phyloP scores from a whole-genome alignment of 2,888 invertebrate species.

The Brachypterus glaber region DNA sequence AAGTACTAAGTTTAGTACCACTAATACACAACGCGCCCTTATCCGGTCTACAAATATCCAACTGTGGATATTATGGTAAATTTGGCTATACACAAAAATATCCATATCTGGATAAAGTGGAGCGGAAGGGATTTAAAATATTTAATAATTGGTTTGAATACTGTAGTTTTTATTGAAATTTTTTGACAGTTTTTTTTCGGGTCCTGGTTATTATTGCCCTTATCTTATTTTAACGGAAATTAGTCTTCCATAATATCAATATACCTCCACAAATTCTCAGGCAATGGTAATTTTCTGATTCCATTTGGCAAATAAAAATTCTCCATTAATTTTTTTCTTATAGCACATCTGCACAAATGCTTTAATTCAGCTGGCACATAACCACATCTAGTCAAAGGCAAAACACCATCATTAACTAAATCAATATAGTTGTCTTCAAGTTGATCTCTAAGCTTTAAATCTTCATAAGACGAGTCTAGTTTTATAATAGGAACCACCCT shows the following conservation, averaged over 20 bases:
- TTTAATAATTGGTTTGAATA: no score
- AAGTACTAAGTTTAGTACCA: no score
- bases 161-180: no score
- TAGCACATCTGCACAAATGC: conserved; percentile 63
- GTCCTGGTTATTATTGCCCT: no score
- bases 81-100: no score
- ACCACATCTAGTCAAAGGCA: conserved; percentile 53
- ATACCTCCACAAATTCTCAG: conserved; percentile 56
- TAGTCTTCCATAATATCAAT: conserved; percentile 65
- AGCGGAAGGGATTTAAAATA: no score
- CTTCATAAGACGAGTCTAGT: conserved; percentile 41
- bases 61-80: no score
- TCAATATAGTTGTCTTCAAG: conserved; percentile 38
- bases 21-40: no score
- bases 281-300: conserved; percentile 58
- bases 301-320: conserved; percentile 69
- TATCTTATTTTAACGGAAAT: no score
- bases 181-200: no score
- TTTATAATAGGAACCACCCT: conserved; percentile 53
- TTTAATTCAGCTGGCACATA: conserved; percentile 58
- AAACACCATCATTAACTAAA: conserved; percentile 48
- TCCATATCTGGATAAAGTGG: no score
- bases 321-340: conserved; percentile 54
- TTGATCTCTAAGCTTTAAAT: conserved; percentile 16
- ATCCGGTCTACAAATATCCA: no score